These are phyloP conservation scores for Fundulus diaphanus DNA, from an alignment of 2,797 vertebrate species.

Conservation along the genomic window DNA sequence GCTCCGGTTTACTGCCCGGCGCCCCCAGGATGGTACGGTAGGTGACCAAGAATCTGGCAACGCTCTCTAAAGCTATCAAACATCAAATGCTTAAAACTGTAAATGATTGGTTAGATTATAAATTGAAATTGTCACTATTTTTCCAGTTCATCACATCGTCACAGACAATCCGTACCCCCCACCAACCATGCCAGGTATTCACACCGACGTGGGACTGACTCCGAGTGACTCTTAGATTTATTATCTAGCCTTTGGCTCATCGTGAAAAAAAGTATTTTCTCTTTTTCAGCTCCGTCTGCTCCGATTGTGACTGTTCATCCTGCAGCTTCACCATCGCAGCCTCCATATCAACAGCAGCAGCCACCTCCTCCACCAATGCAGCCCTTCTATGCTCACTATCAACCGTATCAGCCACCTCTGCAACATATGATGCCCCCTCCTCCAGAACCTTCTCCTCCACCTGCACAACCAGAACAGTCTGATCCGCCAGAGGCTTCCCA, in stretches of 20 bases:
- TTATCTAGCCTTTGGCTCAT: no score
- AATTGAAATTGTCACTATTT: conserved; percentile 34
- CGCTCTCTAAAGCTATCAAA: neutral
- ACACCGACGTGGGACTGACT: neutral
- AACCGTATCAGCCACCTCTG: conserved; percentile 32
- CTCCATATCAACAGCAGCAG: conserved; percentile 48
- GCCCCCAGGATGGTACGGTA: conserved; percentile 82
- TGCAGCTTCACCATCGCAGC: conserved; percentile 43
- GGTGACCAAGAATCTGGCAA: conserved; percentile 25
- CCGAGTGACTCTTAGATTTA: neutral
- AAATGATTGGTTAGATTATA: neutral
- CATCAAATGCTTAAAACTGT: neutral
- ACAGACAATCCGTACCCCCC: conserved; percentile 84
- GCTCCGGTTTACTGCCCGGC: conserved; percentile 83
- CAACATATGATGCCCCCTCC: conserved; percentile 46
- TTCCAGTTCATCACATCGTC: conserved; percentile 85
- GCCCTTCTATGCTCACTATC: conserved; percentile 55
- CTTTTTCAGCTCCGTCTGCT: conserved; percentile 69
- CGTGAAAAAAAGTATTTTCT: neutral
- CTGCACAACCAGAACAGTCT: conserved; percentile 18
- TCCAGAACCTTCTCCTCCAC: conserved; percentile 19
- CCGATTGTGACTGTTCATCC: conserved; percentile 72
- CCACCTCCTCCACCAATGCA: conserved; percentile 34
- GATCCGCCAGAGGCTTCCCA: conserved; percentile 12
- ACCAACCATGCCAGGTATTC: conserved; percentile 75